Conservation (phyloP, 92 coral and sea anemone genomes). For the Anthopleura xanthogrammica region DNA sequence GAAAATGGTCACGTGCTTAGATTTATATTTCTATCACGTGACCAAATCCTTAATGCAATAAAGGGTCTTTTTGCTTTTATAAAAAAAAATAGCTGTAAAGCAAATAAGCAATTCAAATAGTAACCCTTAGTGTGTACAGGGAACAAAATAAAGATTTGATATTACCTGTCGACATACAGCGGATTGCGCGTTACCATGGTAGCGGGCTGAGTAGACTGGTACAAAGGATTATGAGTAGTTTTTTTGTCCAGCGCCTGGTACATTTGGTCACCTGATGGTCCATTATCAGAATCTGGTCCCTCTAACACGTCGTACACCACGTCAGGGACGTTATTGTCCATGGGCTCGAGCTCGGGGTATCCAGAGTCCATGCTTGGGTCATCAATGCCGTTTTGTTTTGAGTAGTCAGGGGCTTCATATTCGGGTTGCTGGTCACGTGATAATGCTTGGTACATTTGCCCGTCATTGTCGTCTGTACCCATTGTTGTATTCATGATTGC, state of each 20-base stretch:
- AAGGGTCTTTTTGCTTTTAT: too few species aligned
- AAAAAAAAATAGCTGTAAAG: too few species aligned
- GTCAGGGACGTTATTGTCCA: conserved; percentile 1
- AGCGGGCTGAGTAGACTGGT: background rate
- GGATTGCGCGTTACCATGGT: background rate
- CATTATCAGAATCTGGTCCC: background rate
- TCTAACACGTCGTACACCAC: conserved; percentile 3
- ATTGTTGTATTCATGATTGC: background rate
- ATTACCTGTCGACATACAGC: background rate
- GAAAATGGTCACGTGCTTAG: too few species aligned
- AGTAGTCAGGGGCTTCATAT: background rate
- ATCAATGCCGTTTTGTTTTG: background rate
- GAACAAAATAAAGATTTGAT: too few species aligned
- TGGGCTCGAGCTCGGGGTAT: background rate
- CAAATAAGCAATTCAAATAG: too few species aligned
- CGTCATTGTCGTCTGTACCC: background rate
- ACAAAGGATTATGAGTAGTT: conserved; percentile 1
- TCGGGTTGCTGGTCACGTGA: background rate
- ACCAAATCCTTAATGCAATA: too few species aligned
- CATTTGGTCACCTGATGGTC: background rate
- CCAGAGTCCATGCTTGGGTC: background rate
- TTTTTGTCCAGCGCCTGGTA: background rate
- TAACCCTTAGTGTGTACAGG: too few species aligned
- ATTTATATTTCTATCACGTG: too few species aligned
- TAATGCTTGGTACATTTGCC: background rate